These are phyloP conservation scores for Drosophila kanekoi DNA, from an alignment of 2,888 invertebrate genomes.

Conservation along the genomic window DNA sequence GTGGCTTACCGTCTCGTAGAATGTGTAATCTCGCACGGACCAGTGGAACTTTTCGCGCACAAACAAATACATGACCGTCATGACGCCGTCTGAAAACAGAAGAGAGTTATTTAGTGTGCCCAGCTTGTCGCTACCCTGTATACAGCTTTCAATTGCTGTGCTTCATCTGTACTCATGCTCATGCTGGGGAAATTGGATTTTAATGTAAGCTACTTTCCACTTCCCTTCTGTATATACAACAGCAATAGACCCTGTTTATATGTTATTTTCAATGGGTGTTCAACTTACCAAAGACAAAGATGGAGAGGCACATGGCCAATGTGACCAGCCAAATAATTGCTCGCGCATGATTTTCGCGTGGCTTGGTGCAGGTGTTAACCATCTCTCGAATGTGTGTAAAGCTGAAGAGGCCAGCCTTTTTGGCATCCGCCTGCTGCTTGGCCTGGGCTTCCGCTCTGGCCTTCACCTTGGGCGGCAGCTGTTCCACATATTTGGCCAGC, in stretches of 20 bases:
- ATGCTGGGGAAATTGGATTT: too few species aligned
- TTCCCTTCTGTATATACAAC: too few species aligned
- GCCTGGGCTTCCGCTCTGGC: conserved; percentile 26
- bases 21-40: conserved; percentile 88
- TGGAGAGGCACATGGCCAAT: conserved; percentile 75
- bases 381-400: conserved; percentile 80
- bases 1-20: conserved; percentile 86
- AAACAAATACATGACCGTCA: conserved; percentile 87
- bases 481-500: conserved; percentile 70
- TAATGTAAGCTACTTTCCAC: too few species aligned
- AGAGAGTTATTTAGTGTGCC: background rate
- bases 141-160: too few species aligned
- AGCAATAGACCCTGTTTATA: too few species aligned
- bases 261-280: background rate
- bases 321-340: conserved; percentile 83
- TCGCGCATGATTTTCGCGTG: conserved; percentile 81
- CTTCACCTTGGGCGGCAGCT: conserved; percentile 43
- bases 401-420: conserved; percentile 74
- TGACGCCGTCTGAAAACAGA: conserved; percentile 73
- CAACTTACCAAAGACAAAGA: conserved; percentile 82
- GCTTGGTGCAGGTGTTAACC: conserved; percentile 81
- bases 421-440: conserved; percentile 21
- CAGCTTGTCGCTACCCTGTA: background rate
- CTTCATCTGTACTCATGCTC: too few species aligned
- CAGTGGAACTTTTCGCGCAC: conserved; percentile 89